phyloP scores from a whole-genome alignment of 2,888 invertebrate species.

The Nomada fabriciana region DNA sequence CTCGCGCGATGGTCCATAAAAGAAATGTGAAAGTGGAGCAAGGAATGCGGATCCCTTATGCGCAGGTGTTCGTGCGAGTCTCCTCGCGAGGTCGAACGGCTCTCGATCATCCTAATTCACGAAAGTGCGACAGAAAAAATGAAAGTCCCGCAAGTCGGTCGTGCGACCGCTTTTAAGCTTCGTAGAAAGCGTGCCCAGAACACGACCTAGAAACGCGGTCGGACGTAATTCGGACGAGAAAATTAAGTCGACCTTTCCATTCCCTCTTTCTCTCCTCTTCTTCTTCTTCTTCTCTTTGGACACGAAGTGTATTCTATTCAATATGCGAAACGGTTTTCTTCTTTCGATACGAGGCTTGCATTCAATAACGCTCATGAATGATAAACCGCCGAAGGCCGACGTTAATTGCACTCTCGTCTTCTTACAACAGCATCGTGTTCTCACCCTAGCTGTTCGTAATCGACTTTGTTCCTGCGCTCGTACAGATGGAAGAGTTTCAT shows the following conservation, averaged over 20 bases:
- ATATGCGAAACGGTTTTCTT: constrained; percentile 37
- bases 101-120: constrained; percentile 50
- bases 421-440: constrained; percentile 15
- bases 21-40: constrained; percentile 74
- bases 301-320: constrained; percentile 23
- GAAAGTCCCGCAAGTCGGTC: constrained; percentile 47
- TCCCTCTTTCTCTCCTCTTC: not conserved
- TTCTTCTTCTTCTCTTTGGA: not conserved
- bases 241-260: constrained; percentile 20
- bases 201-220: constrained; percentile 44
- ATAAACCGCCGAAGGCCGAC: constrained; percentile 31
- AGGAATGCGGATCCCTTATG: constrained; percentile 68
- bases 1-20: constrained; percentile 45
- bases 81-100: constrained; percentile 4
- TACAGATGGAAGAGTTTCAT: not conserved
- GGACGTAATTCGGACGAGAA: constrained; percentile 27
- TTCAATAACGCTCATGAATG: constrained; percentile 33
- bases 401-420: constrained; percentile 37
- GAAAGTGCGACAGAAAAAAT: constrained; percentile 38
- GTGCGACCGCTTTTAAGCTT: constrained; percentile 10
- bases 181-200: constrained; percentile 53
- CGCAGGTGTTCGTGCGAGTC: not conserved
- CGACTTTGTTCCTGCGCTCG: not conserved
- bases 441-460: constrained; percentile 7
- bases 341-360: constrained; percentile 17